These are phyloP conservation scores for Scolopax rusticola DNA, from an alignment of 2,797 vertebrate genomes.

Conservation along the genomic window DNA sequence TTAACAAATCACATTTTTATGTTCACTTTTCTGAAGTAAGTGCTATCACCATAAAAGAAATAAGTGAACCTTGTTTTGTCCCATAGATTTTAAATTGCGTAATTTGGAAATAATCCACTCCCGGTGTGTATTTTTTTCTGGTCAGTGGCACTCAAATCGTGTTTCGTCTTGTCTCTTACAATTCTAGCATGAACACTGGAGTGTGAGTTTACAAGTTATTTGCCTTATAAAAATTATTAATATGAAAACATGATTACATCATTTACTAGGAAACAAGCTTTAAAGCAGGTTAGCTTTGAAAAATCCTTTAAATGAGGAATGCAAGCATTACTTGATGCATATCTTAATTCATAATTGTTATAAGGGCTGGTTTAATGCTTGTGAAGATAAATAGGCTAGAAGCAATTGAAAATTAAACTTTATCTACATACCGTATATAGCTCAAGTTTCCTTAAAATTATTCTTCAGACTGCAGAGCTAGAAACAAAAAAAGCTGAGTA, in stretches of 20 bases:
- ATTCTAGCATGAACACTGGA: neutral
- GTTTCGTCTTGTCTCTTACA: neutral
- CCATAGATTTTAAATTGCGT: slow-evolving; percentile 4
- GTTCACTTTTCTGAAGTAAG: slow-evolving; percentile 55
- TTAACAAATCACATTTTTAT: slow-evolving; percentile 67
- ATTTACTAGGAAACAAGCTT: neutral
- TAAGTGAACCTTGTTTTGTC: neutral
- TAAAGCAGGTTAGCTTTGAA: neutral
- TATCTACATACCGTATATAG: neutral
- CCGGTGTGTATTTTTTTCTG: neutral
- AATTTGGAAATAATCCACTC: neutral
- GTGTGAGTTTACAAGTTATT: neutral
- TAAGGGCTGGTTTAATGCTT: neutral
- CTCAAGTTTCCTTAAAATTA: neutral
- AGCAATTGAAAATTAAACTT: neutral
- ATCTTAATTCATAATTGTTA: slow-evolving; percentile 1
- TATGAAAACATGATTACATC: neutral
- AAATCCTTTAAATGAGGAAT: neutral
- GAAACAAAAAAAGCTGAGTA: neutral
- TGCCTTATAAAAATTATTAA: neutral
- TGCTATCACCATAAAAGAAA: neutral
- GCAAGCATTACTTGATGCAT: neutral
- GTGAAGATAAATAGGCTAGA: neutral
- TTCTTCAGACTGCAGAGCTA: neutral
- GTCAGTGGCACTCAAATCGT: neutral